Base-by-base conservation (phyloP, 2,888 invertebrate species). In the Cotesia congregata region DNA sequence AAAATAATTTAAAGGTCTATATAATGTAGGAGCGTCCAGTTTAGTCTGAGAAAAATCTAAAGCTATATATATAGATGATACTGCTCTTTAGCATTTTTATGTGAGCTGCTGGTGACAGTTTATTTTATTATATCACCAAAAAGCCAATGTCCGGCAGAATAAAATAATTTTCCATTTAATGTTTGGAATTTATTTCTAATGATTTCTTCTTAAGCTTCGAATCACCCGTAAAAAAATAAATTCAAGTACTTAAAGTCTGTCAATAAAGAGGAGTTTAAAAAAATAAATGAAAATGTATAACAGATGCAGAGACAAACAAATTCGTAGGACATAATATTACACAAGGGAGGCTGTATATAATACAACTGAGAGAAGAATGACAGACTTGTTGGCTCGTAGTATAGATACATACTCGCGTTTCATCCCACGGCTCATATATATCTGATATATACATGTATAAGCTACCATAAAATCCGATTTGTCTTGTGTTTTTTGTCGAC, bases 81-180 rank as follows among this genome's bases (percentile, higher is more conserved):
- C 59, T 76, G 78, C 87, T 87, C 82, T 84, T 88, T 89, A 89
- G 89, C 89, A 89, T 89, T 89, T 89, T 89, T 89, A 89, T 89
- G 89, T 82, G 83, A 82, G 83, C 88, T 89, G 89, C 85, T 80
- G 87, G 86, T 89, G 89, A 89, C 89, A 89, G 86, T 88, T 88
- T 88, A 88, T 88, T 88, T 88, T 88, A 86, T 88, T 88, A 85
- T 84, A 85, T 85, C 80, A 82, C 83, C 80, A 80, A 50, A 12
- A 50, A 50, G 80, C 77, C 81, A 78, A 82, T 85, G 85, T 83
- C 84, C 84, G 82, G 72, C 30, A 38, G 75, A 50, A 40, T 83
- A 85, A 9, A 67, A 50, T 61, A 59, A 41, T 59, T 41, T 70
- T 15, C 50, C 41, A n/a, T n/a, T 41, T 65, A 70, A 59, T 41